Evolutionary conservation across 2,888 invertebrate genomes (phyloP), one percentile per base, ranked within the genome.

Genomic region (Drosophila colorata): DNA sequence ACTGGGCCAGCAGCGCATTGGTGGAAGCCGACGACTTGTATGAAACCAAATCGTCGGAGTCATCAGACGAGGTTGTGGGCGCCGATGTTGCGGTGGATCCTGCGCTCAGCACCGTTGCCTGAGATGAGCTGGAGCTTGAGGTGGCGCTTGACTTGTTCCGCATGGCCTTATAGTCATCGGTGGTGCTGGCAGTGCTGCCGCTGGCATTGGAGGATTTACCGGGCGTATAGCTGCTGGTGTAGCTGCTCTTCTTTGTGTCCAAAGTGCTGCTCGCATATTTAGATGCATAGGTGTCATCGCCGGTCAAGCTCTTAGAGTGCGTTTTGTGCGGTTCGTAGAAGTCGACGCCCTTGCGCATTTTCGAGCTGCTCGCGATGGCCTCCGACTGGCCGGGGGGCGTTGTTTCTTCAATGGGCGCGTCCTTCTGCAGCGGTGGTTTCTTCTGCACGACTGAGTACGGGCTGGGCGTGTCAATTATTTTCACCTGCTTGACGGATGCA

Each of bases 21-120:
- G 91, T 91, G 2, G 92, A 89, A 13, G 91, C 91, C 25, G 92
- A 92, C 4, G 91, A 90, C 72, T 91, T 91, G 68, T 92, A 92
- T 9, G 91, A 91, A 35, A 91, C 85, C 60, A 91, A 78, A 66
- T 91, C 91, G 46, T 92, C 91, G 3, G 92, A 91, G 58, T 91
- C 91, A 40, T 91, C 91, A 4, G 90, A 91, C 4, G 91, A 91
- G 16, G 91, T 91, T 38, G 91, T 90, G 0, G 92, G 85, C 11
- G 90, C 91, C 44, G 91, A 91, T 8, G 91, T 90, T 49, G 88
- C 90, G n/a, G 91, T 90, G 13, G 92, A 91, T 9, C 91, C 90
- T 25, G 91, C 90, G 77, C 91, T 91, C 18, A 91, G 57, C 49
- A 91, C 91, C 0, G 91, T 92, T 11, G 91, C 90, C 80, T 91